Evolutionary conservation across 2,797 vertebrate genomes (phyloP), one percentile per base, ranked within the genome.

Genomic region (Euthynnus affinis): DNA sequence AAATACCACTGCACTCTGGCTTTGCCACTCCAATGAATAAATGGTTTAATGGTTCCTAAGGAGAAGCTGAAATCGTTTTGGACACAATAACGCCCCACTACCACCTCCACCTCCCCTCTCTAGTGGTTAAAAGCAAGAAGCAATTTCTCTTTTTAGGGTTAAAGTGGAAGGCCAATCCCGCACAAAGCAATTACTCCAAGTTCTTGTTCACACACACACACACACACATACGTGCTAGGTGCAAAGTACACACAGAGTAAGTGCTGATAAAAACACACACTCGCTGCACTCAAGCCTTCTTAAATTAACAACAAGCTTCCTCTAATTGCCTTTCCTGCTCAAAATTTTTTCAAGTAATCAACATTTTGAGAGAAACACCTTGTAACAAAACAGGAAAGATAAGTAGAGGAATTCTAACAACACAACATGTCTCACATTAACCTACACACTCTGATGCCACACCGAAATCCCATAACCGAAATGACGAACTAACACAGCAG

Each of bases 141-240:
- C 79, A 86, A 86, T 91, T 88, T 86, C 80, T 90, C 65, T 73
- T 84, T 86, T 87, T 82, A 85, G 76, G 85, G 74, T 81, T 68
- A 85, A 82, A 90, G 82, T 85, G 66, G 81, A 88, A 82, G 83
- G 72, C 82, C 85, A 87, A 81, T 83, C 22, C 67, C 17, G 18
- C 63, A 75, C 80, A 91, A 90, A 89, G 89, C 84, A 88, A 89
- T 92, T 89, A 89, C 27, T 29, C 27, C 27, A 80, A 82, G 66
- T 80, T 78, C 71, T 74, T 23, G 59, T 55, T 49, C 18, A 6
- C 22, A 0, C 25, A 73, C 56, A 67, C 32, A 64, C 44, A 66
- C 12, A 34, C 27, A 29, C 27, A 29, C 27, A 29, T 5, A 29
- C 27, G 27, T 29, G 27, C 32, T 22, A 49, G 44, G 9, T 18